phyloP scores from a whole-genome alignment of 2,113 vertebrate genomes.

The Poeciliopsis prolifica region DNA sequence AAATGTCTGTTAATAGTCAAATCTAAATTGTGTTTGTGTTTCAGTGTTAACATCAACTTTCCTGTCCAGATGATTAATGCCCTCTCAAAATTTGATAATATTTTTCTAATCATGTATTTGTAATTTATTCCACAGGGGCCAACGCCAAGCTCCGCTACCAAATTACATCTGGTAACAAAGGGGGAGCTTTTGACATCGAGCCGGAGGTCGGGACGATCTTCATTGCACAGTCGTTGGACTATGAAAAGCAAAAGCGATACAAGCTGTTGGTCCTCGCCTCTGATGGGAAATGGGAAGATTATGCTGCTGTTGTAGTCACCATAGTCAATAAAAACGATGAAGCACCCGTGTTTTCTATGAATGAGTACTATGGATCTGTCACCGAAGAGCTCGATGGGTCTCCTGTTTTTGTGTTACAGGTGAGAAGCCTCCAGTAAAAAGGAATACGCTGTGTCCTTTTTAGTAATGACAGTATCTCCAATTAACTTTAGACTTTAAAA shows the following conservation, averaged over 20 bases:
- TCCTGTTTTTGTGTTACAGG: conserved; percentile 89
- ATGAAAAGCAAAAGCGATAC: conserved; percentile 85
- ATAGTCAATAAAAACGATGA: conserved; percentile 91
- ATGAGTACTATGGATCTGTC: conserved; percentile 88
- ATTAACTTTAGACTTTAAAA: conserved; percentile 11
- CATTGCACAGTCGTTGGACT: conserved; percentile 87
- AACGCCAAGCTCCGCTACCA: conserved; percentile 90
- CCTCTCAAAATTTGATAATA: conserved; percentile 9
- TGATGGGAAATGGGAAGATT: conserved; percentile 92
- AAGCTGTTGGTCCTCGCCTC: conserved; percentile 87
- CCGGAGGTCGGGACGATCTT: conserved; percentile 88
- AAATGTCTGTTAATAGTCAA: neutral
- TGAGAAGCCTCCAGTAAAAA: conserved; percentile 39
- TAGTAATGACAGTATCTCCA: conserved; percentile 9
- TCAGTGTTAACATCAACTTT: neutral
- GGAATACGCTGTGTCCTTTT: neutral
- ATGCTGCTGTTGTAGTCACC: conserved; percentile 81
- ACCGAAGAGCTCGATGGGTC: conserved; percentile 87
- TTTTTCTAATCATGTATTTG: conserved; percentile 20
- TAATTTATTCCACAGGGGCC: conserved; percentile 76
- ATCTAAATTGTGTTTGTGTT: neutral
- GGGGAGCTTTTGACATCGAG: conserved; percentile 86
- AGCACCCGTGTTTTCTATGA: conserved; percentile 87
- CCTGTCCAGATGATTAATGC: neutral
- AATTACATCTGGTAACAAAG: conserved; percentile 87